Evolutionary conservation across 2,113 vertebrate genomes (phyloP).

Genomic region (Australoheros scitulus): DNA sequence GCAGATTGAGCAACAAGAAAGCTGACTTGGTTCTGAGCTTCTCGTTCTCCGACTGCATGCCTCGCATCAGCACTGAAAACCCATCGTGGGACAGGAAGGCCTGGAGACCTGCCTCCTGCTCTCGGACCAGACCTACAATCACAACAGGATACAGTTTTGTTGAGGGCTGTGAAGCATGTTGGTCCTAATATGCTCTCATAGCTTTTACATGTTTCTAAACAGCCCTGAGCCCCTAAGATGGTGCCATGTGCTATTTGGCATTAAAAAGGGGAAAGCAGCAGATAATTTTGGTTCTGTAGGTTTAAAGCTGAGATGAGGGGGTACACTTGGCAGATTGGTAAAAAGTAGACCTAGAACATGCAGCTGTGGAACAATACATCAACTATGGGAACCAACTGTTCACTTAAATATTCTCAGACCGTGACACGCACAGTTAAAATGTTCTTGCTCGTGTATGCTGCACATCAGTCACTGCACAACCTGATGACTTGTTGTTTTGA

Average conservation of each 20-base stretch:
- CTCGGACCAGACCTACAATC: slow-evolving; percentile 85
- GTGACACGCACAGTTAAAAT: neutral
- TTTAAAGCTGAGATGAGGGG: neutral
- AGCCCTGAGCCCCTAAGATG: neutral
- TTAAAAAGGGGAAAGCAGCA: neutral
- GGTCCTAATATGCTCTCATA: too few species aligned
- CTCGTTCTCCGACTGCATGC: slow-evolving; percentile 88
- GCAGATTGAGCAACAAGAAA: slow-evolving; percentile 88
- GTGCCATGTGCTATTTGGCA: neutral
- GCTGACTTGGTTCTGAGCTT: slow-evolving; percentile 89
- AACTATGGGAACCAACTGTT: neutral
- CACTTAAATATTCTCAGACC: neutral
- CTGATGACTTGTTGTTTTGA: neutral
- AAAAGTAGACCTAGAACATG: neutral
- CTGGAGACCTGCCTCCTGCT: slow-evolving; percentile 84
- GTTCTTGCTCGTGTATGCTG: neutral
- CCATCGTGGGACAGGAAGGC: slow-evolving; percentile 88
- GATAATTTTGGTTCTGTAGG: neutral
- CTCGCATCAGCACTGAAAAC: slow-evolving; percentile 90
- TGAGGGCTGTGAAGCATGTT: neutral
- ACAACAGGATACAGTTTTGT: neutral
- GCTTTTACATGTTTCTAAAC: too few species aligned
- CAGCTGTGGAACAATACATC: neutral
- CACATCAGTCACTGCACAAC: neutral
- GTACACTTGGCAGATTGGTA: neutral